Base-by-base conservation (phyloP, 2,797 vertebrate genomes). In the Enteromius argenteus region DNA sequence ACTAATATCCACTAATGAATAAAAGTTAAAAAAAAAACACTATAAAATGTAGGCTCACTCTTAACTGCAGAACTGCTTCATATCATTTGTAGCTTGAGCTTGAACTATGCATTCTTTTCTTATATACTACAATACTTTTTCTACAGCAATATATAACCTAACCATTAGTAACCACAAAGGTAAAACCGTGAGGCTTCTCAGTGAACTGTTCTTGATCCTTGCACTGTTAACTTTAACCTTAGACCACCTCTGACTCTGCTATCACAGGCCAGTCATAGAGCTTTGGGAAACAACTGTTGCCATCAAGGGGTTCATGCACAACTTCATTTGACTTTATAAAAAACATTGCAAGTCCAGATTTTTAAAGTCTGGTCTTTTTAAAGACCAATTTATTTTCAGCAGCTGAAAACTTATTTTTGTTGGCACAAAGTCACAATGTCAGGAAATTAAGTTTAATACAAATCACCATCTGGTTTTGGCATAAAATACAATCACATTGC, bases 361-460 rank as follows among this genome's bases (percentile, higher is more conserved):
- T 35, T 67, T 10, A 4, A 19, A 35, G 17, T 66, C 30, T 35
- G 3, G 62, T 32, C 30, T 66, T 66, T 19, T 67, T 67, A 21
- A 8, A 21, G 32, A 37, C 37, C 35, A 68, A 37, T 68, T 68
- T 21, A 13, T 68, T 42, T n/a, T 42, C 66, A 14, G 21, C 21
- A n/a, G 37, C 21, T 69, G 14, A n/a, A 69, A 69, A 69, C 21
- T 21, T 68, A n/a, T 68, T 68, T 68, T 68, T 68, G 19, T 39
- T 68, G 10, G 32, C n/a, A 60, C n/a, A 60, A 60, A 60, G 10
- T 60, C 64, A 67, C 32, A 68, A 39, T 39, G 35, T 2, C 19
- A 39, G 66, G 19, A 13, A 13, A 68, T 39, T 67, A 37, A 21
- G 10, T 58, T 23, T 11, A 58, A 23, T 23, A 58, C n/a, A 67